Percentiles rank a stretch among this genome's conserved stretches.
These are phyloP conservation scores for Drosophila ercepeae DNA, from an alignment of 1,140 invertebrate species.

Conservation along the genomic window DNA sequence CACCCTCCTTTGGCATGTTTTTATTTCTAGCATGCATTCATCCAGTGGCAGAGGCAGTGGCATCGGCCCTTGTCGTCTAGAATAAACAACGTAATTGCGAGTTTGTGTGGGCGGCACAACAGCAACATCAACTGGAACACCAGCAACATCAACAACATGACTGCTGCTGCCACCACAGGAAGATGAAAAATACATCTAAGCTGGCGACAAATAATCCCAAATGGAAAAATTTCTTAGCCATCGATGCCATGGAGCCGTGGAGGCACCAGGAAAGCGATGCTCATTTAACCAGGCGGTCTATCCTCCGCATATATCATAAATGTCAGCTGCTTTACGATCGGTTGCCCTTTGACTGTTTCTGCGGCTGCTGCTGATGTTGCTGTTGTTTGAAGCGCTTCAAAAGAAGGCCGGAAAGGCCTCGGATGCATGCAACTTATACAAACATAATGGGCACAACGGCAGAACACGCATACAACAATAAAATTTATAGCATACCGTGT, in stretches of 20 bases:
- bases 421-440: slow-evolving; percentile 44
- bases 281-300: slow-evolving; percentile 32
- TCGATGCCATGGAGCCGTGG: slow-evolving; percentile 17
- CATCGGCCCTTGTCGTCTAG: slow-evolving; percentile 68
- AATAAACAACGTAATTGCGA: slow-evolving; percentile 81
- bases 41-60: not conserved
- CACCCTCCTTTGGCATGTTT: slow-evolving; percentile 43
- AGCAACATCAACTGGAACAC: slow-evolving; percentile 33
- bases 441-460: slow-evolving; percentile 15
- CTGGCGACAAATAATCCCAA: slow-evolving; percentile 75
- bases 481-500: slow-evolving; percentile 76
- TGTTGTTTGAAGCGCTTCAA: slow-evolving; percentile 50
- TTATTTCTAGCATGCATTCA: slow-evolving; percentile 47
- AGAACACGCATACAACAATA: slow-evolving; percentile 63
- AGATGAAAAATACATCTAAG: slow-evolving; percentile 40
- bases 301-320: slow-evolving; percentile 58
- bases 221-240: slow-evolving; percentile 39
- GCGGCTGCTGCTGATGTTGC: slow-evolving; percentile 1
- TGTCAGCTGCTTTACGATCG: slow-evolving; percentile 76
- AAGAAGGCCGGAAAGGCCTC: slow-evolving; percentile 62
- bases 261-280: slow-evolving; percentile 9
- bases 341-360: slow-evolving; percentile 68
- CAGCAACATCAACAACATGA: slow-evolving; percentile 7
- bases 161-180: slow-evolving; percentile 26
- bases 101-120: slow-evolving; percentile 76